A percentile compares a stretch with the other conserved stretches of the same genome.
Evolutionary conservation across 2,888 invertebrate species (phyloP).

Genomic region (Drosophila mimetica): DNA sequence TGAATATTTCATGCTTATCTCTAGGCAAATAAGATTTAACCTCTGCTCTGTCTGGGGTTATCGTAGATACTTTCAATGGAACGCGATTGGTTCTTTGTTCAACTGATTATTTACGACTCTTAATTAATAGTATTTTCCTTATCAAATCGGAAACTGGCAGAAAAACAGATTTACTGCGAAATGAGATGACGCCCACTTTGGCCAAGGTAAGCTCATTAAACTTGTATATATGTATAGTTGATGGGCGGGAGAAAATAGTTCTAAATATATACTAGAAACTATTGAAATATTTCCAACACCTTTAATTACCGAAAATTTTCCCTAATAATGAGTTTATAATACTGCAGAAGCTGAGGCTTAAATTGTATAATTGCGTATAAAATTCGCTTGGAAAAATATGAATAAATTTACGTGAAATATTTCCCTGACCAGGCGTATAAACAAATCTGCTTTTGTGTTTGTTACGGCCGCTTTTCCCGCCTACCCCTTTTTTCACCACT

Average conservation of each 20-base stretch:
- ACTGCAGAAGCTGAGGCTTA: constrained; percentile 12
- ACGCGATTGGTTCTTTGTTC: constrained; percentile 29
- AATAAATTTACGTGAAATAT: constrained; percentile 28
- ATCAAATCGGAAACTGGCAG: constrained; percentile 5
- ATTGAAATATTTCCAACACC: constrained; percentile 4
- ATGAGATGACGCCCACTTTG: background rate
- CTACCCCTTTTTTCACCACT: background rate
- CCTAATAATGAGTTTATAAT: constrained; percentile 19
- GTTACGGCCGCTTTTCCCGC: constrained; percentile 5
- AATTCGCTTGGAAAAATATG: constrained; percentile 20
- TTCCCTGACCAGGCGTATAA: constrained; percentile 31
- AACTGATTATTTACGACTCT: constrained; percentile 19
- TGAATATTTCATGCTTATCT: constrained; percentile 15
- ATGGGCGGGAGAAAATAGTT: background rate
- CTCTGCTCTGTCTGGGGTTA: constrained; percentile 14
- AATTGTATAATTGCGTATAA: constrained; percentile 21
- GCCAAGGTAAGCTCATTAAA: background rate
- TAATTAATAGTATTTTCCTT: constrained; percentile 15
- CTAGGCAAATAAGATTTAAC: constrained; percentile 9
- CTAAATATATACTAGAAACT: constrained; percentile 5
- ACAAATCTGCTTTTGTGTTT: constrained; percentile 34
- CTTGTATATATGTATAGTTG: background rate
- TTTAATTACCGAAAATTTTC: constrained; percentile 11
- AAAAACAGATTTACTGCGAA: constrained; percentile 1
- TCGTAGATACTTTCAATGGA: constrained; percentile 3